Conservation (phyloP, 2,888 invertebrate species). For the Neoscelio sp. region DNA sequence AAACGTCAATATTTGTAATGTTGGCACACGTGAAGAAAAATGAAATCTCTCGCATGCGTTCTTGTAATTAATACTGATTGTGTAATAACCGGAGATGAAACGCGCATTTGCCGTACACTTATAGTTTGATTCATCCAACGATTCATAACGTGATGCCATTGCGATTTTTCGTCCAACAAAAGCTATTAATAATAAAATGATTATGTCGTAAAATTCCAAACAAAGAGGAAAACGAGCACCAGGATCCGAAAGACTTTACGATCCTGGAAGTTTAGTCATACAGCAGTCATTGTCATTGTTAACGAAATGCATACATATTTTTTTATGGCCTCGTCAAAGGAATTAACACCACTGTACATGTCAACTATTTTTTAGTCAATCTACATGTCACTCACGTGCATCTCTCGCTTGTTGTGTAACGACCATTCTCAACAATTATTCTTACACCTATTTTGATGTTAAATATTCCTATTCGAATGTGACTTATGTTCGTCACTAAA, state of each 20-base stretch:
- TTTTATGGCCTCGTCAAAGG: not conserved
- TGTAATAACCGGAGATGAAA: slow-evolving; percentile 34
- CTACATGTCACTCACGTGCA: slow-evolving; percentile 37
- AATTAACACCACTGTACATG: slow-evolving; percentile 4
- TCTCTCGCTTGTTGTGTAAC: slow-evolving; percentile 30
- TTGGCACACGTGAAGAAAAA: not conserved
- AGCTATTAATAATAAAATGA: too few relatives aligned
- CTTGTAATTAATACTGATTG: slow-evolving; percentile 32
- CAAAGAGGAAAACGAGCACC: too few relatives aligned
- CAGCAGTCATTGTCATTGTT: slow-evolving; percentile 1
- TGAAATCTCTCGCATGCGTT: not conserved
- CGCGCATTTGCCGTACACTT: not conserved
- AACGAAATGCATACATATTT: not conserved
- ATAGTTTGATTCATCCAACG: slow-evolving; percentile 21
- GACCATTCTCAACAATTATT: slow-evolving; percentile 32
- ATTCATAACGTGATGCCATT: not conserved
- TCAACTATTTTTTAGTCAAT: slow-evolving; percentile 28
- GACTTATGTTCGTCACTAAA: not conserved
- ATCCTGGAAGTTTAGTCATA: not conserved
- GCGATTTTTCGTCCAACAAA: too few relatives aligned
- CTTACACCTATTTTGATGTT: slow-evolving; percentile 10
- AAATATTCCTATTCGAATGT: not conserved
- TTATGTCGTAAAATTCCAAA: too few relatives aligned
- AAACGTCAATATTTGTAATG: slow-evolving; percentile 14
- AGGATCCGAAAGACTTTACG: too few relatives aligned